phyloP scores from a whole-genome alignment of 2,797 vertebrate species.

The Coregonus suidteri region DNA sequence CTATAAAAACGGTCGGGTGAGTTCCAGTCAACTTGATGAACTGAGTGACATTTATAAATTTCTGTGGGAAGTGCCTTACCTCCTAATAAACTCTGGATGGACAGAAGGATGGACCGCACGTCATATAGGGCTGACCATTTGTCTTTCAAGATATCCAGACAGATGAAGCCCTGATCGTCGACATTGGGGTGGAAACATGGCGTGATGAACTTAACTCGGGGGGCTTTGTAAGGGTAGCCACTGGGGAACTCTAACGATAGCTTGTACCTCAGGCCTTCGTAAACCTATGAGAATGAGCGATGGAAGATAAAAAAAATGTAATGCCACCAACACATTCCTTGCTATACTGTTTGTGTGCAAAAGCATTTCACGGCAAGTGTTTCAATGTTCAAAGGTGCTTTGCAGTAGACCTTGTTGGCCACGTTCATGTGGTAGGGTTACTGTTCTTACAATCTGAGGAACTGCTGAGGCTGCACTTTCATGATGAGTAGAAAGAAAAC shows the following conservation, averaged over 20 bases:
- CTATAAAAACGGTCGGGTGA: too few species aligned
- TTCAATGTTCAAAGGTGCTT: too few species aligned
- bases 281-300: constrained; percentile 70
- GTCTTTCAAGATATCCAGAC: constrained; percentile 95
- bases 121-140: constrained; percentile 95
- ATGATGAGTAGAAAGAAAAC: not conserved
- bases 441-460: not conserved
- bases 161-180: constrained; percentile 93
- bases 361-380: too few species aligned
- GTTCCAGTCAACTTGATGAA: too few species aligned
- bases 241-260: constrained; percentile 93
- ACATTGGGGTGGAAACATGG: constrained; percentile 94
- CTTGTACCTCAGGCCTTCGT: constrained; percentile 87
- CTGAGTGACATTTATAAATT: not conserved
- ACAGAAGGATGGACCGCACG: constrained; percentile 90
- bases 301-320: not conserved
- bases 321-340: too few species aligned
- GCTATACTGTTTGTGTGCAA: too few species aligned
- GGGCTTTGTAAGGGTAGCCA: constrained; percentile 91
- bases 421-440: not conserved
- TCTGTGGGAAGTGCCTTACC: constrained; percentile 63
- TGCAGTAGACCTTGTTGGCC: too few species aligned
- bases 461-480: not conserved
- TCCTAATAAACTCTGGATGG: constrained; percentile 92
- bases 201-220: constrained; percentile 88